Evolutionary conservation across 53 echinoderm and acorn worm species (phyloP).

Genomic region (Apostichopus leukothele): DNA sequence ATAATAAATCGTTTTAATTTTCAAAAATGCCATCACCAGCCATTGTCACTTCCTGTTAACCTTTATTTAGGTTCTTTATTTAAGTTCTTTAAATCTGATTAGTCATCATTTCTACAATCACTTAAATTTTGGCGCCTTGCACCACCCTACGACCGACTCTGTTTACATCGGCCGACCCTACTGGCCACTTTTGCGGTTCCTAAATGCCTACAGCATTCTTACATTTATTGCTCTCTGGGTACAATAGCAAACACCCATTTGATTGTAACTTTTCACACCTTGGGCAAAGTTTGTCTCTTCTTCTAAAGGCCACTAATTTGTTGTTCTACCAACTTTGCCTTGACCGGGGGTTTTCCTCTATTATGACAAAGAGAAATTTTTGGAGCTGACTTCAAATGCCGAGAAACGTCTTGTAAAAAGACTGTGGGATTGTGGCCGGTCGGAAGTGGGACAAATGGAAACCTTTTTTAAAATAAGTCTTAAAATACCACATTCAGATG

Average conservation of each 20-base stretch:
- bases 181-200: neutral
- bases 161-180: neutral
- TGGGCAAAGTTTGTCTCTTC: neutral
- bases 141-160: neutral
- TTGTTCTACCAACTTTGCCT: slow-evolving; percentile 19
- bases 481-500: no score
- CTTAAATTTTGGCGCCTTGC: neutral
- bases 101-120: neutral
- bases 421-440: neutral
- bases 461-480: no score
- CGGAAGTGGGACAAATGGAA: neutral
- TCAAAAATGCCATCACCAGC: no score
- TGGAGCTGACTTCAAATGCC: neutral
- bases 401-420: neutral
- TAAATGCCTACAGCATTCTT: neutral
- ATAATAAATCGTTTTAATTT: no score
- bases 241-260: slow-evolving; percentile 32
- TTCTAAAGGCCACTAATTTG: slow-evolving; percentile 22
- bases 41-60: no score
- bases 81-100: neutral
- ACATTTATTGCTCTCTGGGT: slow-evolving; percentile 7
- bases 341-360: neutral
- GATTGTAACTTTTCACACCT: slow-evolving; percentile 10
- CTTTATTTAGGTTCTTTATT: no score
- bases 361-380: neutral